These are phyloP conservation scores for Trypoxylus dichotomus DNA, from an alignment of 1,140 invertebrate species.

Conservation along the genomic window DNA sequence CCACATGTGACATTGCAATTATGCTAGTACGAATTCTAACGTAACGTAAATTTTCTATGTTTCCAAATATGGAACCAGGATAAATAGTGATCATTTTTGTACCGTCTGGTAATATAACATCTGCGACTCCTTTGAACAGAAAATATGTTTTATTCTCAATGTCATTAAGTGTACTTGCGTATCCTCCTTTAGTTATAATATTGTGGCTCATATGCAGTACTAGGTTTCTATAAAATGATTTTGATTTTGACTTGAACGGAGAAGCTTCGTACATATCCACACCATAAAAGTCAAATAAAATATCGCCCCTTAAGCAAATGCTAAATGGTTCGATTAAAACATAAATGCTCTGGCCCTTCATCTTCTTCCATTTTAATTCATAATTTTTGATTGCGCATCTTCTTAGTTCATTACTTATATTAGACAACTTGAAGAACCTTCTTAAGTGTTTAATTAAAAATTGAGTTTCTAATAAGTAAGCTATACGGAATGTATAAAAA, in stretches of 20 bases:
- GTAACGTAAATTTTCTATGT: background rate
- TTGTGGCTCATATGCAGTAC: background rate
- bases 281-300: constrained; percentile 22
- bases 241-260: background rate
- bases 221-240: background rate
- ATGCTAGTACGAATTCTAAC: background rate
- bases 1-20: background rate
- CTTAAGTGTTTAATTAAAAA: constrained; percentile 7
- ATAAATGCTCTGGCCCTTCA: constrained; percentile 1
- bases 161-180: constrained; percentile 16
- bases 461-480: background rate
- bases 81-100: background rate
- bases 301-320: background rate
- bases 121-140: background rate
- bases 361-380: constrained; percentile 20
- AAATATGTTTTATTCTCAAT: background rate
- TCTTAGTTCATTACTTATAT: background rate
- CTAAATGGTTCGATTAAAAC: constrained; percentile 1
- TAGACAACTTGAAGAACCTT: background rate
- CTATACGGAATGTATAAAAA: background rate
- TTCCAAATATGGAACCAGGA: constrained; percentile 18
- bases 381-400: background rate
- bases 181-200: constrained; percentile 26
- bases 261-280: background rate
- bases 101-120: constrained; percentile 25